Evolutionary conservation across 1,140 invertebrate genomes (phyloP), one percentile per base, ranked within the genome.

Genomic region (Hyphantria cunea): DNA sequence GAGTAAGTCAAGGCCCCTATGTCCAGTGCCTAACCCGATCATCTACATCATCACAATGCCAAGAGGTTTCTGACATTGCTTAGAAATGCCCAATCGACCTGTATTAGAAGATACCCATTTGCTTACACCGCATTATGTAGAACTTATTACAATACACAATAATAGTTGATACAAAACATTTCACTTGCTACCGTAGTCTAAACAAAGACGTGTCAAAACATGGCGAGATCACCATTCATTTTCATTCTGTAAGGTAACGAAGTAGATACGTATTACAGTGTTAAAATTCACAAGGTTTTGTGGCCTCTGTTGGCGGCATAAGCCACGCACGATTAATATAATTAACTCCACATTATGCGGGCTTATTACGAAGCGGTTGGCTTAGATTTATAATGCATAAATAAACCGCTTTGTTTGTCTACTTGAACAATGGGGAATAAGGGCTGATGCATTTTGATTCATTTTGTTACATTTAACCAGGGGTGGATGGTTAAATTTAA

Each of bases 321-420:
- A 53, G 17, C 39, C 50, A 17, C 17, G 41, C 52, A 55, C 41
- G 41, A 55, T 55, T 55, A 55, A 55, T 55, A 55, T 55, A 55
- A 55, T 55, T 55, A 55, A 41, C 25, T 32, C 11, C n/a, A 45
- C 41, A 55, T 55, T 45, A 55, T 55, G 41, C 31, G 41, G 41
- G 41, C 52, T 53, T 53, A 53, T 53, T 53, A 53, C 14, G 13
- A 41, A 53, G 34, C 34, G 41, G 41, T 17, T 12, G 25, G 31
- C 52, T 55, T 44, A 55, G 41, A 45, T 55, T 44, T 45, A 55
- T 55, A 44, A 55, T 45, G 52, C 41, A 55, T 45, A 45, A 11
- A 15, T 53, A 7, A 45, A 33, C 52, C 17, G 31, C 52, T 55
- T 55, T 55, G 41, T 55, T 33, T 39, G 39, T 39, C 34, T 9